Conservation (phyloP, 2,888 invertebrate species). For the Tridacna gigas region DNA sequence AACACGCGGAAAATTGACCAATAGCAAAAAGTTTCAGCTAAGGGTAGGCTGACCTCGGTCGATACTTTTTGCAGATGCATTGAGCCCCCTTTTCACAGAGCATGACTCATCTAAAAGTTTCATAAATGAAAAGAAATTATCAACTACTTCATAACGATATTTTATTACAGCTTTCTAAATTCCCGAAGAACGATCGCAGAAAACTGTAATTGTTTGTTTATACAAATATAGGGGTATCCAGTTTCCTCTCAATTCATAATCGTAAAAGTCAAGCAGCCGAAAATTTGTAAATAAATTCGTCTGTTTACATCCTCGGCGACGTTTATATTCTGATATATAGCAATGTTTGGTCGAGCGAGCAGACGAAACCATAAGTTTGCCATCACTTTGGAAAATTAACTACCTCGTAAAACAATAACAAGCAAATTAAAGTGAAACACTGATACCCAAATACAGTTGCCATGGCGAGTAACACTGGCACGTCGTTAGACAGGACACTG, state of each 20-base stretch:
- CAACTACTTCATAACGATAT: too few species aligned
- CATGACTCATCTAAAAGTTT: too few species aligned
- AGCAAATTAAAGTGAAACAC: conserved; percentile 45
- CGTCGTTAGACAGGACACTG: conserved; percentile 20
- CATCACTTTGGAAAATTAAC: conserved; percentile 55
- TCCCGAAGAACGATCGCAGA: too few species aligned
- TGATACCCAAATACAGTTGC: conserved; percentile 9
- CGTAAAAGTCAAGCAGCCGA: conserved; percentile 36
- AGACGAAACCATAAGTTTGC: conserved; percentile 58
- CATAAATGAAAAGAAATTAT: too few species aligned
- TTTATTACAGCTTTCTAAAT: too few species aligned
- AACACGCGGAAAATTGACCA: too few species aligned
- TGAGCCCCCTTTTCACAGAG: too few species aligned
- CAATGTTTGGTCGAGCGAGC: conserved; percentile 49
- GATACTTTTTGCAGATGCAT: too few species aligned
- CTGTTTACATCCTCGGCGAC: conserved; percentile 54
- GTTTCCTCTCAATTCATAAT: conserved; percentile 23
- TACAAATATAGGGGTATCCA: not conserved
- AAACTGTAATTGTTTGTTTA: not conserved
- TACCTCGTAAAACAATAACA: conserved; percentile 55
- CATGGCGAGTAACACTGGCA: conserved; percentile 53
- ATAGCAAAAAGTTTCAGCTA: too few species aligned
- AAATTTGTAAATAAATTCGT: conserved; percentile 33
- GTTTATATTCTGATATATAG: conserved; percentile 57
- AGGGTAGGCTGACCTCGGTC: too few species aligned